These are phyloP conservation scores for Epinephelus fuscoguttatus DNA, from an alignment of 2,113 vertebrate genomes.

Conservation along the genomic window DNA sequence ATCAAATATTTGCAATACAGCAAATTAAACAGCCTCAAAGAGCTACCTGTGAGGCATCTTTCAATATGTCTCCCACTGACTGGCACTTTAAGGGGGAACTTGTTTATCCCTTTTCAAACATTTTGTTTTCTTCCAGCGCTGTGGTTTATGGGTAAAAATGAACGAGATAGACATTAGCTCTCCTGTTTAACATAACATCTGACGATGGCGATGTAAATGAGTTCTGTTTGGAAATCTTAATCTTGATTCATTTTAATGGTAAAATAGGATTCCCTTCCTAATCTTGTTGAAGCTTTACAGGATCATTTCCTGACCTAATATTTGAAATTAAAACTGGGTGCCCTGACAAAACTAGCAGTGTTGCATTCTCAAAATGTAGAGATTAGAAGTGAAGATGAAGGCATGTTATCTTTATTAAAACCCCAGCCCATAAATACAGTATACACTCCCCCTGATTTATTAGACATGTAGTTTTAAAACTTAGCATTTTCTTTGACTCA, in stretches of 20 bases:
- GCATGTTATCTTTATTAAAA: slow-evolving; percentile 44
- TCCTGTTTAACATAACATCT: slow-evolving; percentile 46
- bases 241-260: slow-evolving; percentile 73
- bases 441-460: neutral
- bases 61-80: slow-evolving; percentile 59
- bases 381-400: slow-evolving; percentile 50
- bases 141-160: slow-evolving; percentile 33
- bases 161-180: slow-evolving; percentile 41
- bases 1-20: slow-evolving; percentile 87
- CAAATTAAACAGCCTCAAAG: slow-evolving; percentile 82
- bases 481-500: neutral
- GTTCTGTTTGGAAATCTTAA: slow-evolving; percentile 70
- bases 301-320: slow-evolving; percentile 69
- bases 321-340: slow-evolving; percentile 55
- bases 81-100: slow-evolving; percentile 46
- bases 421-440: neutral
- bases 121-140: slow-evolving; percentile 14
- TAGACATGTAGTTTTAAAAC: slow-evolving; percentile 10
- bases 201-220: slow-evolving; percentile 57
- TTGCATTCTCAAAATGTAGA: slow-evolving; percentile 19
- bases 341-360: slow-evolving; percentile 39
- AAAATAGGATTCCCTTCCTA: slow-evolving; percentile 72
- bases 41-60: slow-evolving; percentile 78
- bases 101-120: slow-evolving; percentile 47
- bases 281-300: slow-evolving; percentile 70